Base-by-base conservation (phyloP, 2,888 invertebrate species). In the Spatulosminthurus flaviceps region DNA sequence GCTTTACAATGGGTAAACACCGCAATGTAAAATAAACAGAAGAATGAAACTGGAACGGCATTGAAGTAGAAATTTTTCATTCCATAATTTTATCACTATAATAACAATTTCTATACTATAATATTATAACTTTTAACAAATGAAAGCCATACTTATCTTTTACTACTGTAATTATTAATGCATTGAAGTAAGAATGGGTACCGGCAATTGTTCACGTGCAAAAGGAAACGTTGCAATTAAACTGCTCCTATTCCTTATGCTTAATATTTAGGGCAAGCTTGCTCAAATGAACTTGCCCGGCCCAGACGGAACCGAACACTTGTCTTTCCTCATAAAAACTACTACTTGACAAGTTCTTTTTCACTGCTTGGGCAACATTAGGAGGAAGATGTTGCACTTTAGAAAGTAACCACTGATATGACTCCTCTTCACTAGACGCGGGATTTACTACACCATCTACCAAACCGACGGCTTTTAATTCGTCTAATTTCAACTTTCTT, bases 251-350 rank as follows among this genome's bases (percentile, higher is more conserved):
- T 41, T 41, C 34, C 1, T 70, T 70, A 22, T 70, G 70, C 21
- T 70, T 70, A 41, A 41, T 16, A 70, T 70, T 70, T 70, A 41
- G 26, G 5, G 11, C 34, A 22, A 70, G 42, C 42, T 41, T 34
- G 16, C 2, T 21, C 41, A 41, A 22, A 41, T 70, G 70, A 41
- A 22, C 1, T 0, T 1, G 5, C 0, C 42, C 42, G n/a, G 89
- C 89, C 89, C 89, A 89, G 1, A 88, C 84, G 1, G 86, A 86
- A 1, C 86, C 85, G 85, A 89, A 89, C 26, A 88, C 80, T 21
- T 86, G 80, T 34, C 87, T 86, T 84, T 89, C 89, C 60, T 84
- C 82, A 13, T 84, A 80, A 13, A 88, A 82, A 9, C 87, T 84
- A 43, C 86, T 83, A 74, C 81, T 79, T 0, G 78, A 9, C 13